Base-by-base conservation (phyloP, 2,888 invertebrate species). In the Drosophila mettleri region DNA sequence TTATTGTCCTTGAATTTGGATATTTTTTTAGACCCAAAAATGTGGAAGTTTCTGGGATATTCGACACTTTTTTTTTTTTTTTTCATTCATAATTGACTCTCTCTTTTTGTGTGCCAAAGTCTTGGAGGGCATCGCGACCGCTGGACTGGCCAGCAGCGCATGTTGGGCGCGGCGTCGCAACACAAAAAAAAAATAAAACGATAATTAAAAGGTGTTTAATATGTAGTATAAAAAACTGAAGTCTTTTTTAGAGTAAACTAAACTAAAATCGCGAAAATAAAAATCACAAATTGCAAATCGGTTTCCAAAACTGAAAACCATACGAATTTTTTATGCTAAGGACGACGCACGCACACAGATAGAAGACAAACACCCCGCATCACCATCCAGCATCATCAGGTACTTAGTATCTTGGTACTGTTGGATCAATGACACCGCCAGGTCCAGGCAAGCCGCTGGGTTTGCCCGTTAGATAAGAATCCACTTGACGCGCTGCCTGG, bases 401-500 rank as follows among this genome's bases (percentile, higher is more conserved):
- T 54, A 67, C 63, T 88, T 88, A 89, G 60, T 60, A 79, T 70
- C 80, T 86, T 74, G 82, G 80, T 31, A 51, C 75, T 29, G 69
- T 59, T 34, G 75, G 75, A 83, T 92, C 91, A 72, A 97, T 94
- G 65, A 99, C 96, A 16, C 99, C 99, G 31, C 99, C 99, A 2
- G 97, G 96, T 20, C 98, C 98, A 5, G 99, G 98, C 59, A 99
- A 94, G 7, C 95, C 94, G 6, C 98, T 97, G 33, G 93, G 93
- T 54, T 88, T 81, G n/a, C 94, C 95, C 88, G 95, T 95, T 16
- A 99, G 94, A 92, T 95, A 96, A 57, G 95, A 93, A 92, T 99
- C 99, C 2, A 99, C 96, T 82, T 98, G 97, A 43, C 98, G 94
- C 14, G 99, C 99, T 9, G 98, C 99, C 93, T 98, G 99, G n/a